phyloP scores from a whole-genome alignment of 2,888 invertebrate species.

The Andrena minutula region DNA sequence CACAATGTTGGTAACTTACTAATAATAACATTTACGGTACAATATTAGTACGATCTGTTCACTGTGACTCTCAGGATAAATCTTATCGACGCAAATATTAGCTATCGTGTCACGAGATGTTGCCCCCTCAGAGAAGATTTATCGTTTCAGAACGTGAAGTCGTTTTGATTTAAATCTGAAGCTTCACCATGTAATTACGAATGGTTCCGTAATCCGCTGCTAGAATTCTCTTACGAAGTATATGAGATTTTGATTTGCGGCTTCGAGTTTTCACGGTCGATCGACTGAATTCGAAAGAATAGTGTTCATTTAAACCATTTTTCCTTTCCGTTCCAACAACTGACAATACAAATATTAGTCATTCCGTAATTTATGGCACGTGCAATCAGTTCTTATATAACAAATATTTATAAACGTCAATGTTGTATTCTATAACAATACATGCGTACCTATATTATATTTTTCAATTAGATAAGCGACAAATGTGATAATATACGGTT shows the following conservation, averaged over 20 bases:
- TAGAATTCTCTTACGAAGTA: too few relatives aligned
- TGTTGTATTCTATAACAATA: slow-evolving; percentile 1
- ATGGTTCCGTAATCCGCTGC: background rate
- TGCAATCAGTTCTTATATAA: too few relatives aligned
- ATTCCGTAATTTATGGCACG: background rate
- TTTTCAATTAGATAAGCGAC: slow-evolving; percentile 28
- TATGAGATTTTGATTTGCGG: background rate
- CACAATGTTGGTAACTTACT: too few relatives aligned
- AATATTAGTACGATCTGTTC: background rate
- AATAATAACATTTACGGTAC: background rate
- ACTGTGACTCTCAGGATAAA: background rate
- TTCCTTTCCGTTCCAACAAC: background rate
- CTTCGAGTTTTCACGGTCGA: background rate
- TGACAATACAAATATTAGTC: background rate
- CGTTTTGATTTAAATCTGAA: background rate
- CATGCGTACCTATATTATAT: background rate
- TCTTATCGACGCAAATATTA: slow-evolving; percentile 31
- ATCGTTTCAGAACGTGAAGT: slow-evolving; percentile 5
- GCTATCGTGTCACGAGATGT: background rate
- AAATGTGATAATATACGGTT: slow-evolving; percentile 34
- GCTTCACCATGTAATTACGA: background rate
- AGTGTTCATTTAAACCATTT: background rate
- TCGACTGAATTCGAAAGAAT: too few relatives aligned
- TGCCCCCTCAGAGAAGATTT: background rate
- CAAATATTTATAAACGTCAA: background rate